phyloP scores from a whole-genome alignment of 2,797 vertebrate species.

The Graptemys geographica region DNA sequence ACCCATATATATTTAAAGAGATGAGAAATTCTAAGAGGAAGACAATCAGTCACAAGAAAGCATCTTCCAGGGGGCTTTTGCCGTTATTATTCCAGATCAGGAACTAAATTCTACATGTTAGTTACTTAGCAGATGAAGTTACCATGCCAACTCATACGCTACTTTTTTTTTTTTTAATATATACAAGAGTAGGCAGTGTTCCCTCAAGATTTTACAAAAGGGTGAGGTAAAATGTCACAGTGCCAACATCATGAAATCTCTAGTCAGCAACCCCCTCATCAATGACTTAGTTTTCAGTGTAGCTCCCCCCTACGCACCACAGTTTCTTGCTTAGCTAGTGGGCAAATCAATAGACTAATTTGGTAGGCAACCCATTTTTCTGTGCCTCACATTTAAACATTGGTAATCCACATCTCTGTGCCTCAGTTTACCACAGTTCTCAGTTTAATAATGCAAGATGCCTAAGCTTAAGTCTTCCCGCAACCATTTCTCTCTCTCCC shows the following conservation, averaged over 20 bases:
- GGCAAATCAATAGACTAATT: slow-evolving; percentile 67
- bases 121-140: slow-evolving; percentile 77
- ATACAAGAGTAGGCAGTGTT: slow-evolving; percentile 59
- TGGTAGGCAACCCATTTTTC: slow-evolving; percentile 62
- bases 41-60: slow-evolving; percentile 37
- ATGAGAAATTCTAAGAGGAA: slow-evolving; percentile 9
- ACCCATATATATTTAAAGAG: neutral
- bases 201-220: slow-evolving; percentile 71
- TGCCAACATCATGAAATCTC: slow-evolving; percentile 69
- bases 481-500: slow-evolving; percentile 36
- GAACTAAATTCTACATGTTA: slow-evolving; percentile 64
- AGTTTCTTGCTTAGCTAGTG: slow-evolving; percentile 36
- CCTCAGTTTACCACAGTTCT: neutral
- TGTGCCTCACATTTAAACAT: slow-evolving; percentile 37
- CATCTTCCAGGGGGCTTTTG: slow-evolving; percentile 66
- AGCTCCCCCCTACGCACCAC: neutral
- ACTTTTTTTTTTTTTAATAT: slow-evolving; percentile 51
- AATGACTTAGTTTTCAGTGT: slow-evolving; percentile 61
- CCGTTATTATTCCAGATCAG: slow-evolving; percentile 73
- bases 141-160: slow-evolving; percentile 78
- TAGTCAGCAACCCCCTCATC: slow-evolving; percentile 58
- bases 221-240: slow-evolving; percentile 71
- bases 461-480: slow-evolving; percentile 46
- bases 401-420: slow-evolving; percentile 25
- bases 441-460: slow-evolving; percentile 25